These are phyloP conservation scores for Genyomyrus donnyi DNA, from an alignment of 2,113 vertebrate genomes.

Conservation along the genomic window DNA sequence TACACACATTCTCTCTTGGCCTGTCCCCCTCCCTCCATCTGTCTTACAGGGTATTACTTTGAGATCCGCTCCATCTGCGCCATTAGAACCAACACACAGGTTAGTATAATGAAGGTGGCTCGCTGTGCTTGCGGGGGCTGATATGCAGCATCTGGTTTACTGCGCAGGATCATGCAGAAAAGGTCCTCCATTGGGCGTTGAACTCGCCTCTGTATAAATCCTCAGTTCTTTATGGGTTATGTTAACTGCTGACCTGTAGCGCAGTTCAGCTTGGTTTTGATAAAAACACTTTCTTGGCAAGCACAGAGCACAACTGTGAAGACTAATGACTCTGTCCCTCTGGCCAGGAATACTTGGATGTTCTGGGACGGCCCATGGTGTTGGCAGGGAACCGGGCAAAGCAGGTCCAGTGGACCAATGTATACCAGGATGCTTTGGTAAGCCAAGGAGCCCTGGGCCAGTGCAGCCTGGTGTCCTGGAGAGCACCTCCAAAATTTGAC, in stretches of 20 bases:
- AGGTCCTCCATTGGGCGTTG: background rate
- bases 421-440: constrained; percentile 96
- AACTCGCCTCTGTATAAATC: background rate
- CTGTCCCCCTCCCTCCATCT: constrained; percentile 26
- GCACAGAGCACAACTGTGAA: background rate
- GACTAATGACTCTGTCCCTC: background rate
- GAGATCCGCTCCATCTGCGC: constrained; percentile 74
- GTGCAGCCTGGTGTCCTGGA: background rate
- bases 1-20: background rate
- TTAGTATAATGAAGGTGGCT: constrained; percentile 46
- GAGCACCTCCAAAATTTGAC: background rate
- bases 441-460: constrained; percentile 22
- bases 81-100: constrained; percentile 74
- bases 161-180: background rate
- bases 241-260: constrained; percentile 15
- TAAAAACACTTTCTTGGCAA: background rate
- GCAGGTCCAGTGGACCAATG: constrained; percentile 98
- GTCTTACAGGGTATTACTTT: constrained; percentile 65
- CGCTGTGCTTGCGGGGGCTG: background rate
- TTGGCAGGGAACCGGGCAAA: constrained; percentile 89
- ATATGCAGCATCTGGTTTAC: background rate
- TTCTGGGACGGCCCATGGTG: constrained; percentile 95
- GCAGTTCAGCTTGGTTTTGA: background rate
- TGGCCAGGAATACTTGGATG: constrained; percentile 90
- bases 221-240: background rate